These are phyloP conservation scores for Dryadula phaetusa DNA, from an alignment of 2,888 invertebrate genomes.

Conservation along the genomic window DNA sequence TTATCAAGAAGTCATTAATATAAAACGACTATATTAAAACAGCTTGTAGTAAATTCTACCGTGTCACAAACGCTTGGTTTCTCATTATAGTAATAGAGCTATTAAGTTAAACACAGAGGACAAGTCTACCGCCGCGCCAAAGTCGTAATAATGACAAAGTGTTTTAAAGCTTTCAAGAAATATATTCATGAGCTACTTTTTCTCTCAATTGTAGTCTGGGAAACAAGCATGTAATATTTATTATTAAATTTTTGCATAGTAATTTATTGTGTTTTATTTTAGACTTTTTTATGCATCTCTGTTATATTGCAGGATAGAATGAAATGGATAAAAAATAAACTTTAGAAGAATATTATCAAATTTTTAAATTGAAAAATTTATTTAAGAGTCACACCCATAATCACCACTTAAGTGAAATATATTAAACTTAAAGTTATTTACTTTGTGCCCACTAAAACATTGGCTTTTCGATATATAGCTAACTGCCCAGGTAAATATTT, in stretches of 20 bases:
- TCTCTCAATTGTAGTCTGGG: background rate
- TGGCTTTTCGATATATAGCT: background rate
- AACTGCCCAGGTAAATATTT: background rate
- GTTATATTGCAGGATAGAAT: too few relatives aligned
- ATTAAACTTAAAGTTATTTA: too few relatives aligned
- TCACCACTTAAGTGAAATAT: too few relatives aligned
- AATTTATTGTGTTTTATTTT: background rate
- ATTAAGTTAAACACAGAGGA: conserved; percentile 63
- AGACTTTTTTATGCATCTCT: background rate
- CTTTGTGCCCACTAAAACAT: background rate
- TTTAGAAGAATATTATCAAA: too few relatives aligned
- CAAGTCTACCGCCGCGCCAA: conserved; percentile 25
- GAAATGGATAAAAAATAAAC: too few relatives aligned
- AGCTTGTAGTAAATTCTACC: conserved; percentile 43
- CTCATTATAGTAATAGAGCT: conserved; percentile 70
- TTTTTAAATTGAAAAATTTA: too few relatives aligned
- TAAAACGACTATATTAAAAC: conserved; percentile 47
- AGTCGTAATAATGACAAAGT: conserved; percentile 27
- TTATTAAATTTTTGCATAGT: background rate
- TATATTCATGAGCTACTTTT: conserved; percentile 19
- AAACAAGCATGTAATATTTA: background rate
- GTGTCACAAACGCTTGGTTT: conserved; percentile 55
- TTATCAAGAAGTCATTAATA: conserved; percentile 3
- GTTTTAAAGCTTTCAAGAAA: conserved; percentile 26
- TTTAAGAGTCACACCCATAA: too few relatives aligned